A percentile compares a stretch with the other conserved stretches of the same genome.
These are phyloP conservation scores for Nyctibius grandis DNA, from an alignment of 2,797 vertebrate species.

Conservation along the genomic window DNA sequence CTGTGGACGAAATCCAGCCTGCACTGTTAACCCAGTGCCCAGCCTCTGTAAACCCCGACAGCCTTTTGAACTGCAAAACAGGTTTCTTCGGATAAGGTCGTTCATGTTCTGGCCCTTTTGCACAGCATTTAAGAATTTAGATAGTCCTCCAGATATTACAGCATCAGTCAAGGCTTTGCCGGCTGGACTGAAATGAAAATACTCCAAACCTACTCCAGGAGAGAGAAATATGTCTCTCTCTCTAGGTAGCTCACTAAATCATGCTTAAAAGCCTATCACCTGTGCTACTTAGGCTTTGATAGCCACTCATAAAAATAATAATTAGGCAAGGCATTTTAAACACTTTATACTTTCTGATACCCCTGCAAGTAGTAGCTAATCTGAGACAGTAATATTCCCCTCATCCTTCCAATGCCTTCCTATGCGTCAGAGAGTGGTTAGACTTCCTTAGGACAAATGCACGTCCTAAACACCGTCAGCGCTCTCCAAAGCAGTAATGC, in stretches of 20 bases:
- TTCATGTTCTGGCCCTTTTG: not conserved
- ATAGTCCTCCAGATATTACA: not conserved
- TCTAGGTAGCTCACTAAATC: not conserved
- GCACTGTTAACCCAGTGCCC: not conserved
- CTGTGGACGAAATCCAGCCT: not conserved
- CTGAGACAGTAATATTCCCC: not conserved
- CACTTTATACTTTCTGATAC: not conserved
- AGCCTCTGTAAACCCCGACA: not conserved
- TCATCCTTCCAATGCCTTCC: not conserved
- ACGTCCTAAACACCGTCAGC: not conserved
- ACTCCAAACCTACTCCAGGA: not conserved
- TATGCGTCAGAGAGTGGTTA: not conserved
- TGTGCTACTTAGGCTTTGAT: not conserved
- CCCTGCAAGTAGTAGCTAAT: not conserved
- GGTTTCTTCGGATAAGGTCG: not conserved
- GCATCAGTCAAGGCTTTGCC: not conserved
- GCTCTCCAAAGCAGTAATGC: not conserved
- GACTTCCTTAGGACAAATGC: not conserved
- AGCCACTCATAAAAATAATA: not conserved
- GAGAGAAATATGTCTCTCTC: not conserved
- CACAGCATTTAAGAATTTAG: not conserved
- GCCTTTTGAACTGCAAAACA: not conserved
- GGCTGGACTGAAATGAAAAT: not conserved
- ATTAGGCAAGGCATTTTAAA: not conserved
- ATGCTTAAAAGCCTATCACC: not conserved